These are phyloP conservation scores for Hemicordylus capensis DNA, from an alignment of 2,113 vertebrate genomes.

Conservation along the genomic window DNA sequence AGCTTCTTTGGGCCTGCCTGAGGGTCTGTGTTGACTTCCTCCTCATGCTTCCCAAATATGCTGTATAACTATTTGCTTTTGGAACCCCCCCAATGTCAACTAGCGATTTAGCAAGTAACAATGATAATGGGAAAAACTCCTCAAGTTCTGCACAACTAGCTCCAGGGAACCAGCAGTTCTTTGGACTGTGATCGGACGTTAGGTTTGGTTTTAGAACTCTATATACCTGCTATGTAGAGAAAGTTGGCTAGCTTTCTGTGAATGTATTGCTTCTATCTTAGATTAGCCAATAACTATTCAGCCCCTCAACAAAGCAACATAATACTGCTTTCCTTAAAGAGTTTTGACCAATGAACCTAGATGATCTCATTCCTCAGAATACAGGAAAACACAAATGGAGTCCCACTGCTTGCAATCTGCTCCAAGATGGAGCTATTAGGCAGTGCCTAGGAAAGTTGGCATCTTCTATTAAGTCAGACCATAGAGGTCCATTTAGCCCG, in stretches of 20 bases:
- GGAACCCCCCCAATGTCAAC: background rate
- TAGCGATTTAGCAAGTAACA: background rate
- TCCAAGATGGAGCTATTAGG: slow-evolving; percentile 42
- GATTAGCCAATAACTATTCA: background rate
- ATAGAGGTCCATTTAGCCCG: too few relatives aligned
- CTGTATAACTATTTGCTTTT: background rate
- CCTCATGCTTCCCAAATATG: background rate
- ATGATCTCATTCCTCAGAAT: background rate
- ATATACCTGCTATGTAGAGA: background rate
- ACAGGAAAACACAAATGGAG: too few relatives aligned
- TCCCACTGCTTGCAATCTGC: slow-evolving; percentile 31
- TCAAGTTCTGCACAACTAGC: too few relatives aligned
- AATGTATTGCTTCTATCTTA: background rate
- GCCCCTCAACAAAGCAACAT: background rate
- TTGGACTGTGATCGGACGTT: background rate
- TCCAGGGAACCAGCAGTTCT: too few relatives aligned
- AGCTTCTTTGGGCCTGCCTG: background rate
- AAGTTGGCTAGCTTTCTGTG: background rate
- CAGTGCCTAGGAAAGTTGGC: background rate
- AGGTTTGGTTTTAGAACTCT: background rate
- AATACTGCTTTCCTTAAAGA: background rate
- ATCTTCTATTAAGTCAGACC: too few relatives aligned
- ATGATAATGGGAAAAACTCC: background rate
- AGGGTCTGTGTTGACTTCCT: too few relatives aligned
- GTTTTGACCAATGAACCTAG: too few relatives aligned